Base-by-base conservation (phyloP, 2,797 vertebrate species). In the Mycteria americana region DNA sequence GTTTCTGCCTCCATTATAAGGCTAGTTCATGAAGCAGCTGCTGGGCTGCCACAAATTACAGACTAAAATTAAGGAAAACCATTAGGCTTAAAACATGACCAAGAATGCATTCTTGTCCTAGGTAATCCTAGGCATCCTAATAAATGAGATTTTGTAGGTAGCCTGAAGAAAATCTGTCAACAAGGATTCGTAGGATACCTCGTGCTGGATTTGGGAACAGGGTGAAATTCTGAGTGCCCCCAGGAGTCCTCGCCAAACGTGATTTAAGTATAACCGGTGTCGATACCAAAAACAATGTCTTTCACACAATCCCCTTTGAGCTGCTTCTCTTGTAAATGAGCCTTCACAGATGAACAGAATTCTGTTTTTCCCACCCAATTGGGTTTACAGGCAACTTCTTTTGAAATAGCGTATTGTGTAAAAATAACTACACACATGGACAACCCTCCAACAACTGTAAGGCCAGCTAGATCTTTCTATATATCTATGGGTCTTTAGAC, bases 211-310 rank as follows among this genome's bases (percentile, higher is more conserved):
- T 12, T 30, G 24, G 59, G 53, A 91, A 92, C 5, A 72, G n/a
- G 33, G 24, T 13, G 45, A 84, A 92, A 67, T 76, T n/a, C 35
- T 0, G 0, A 69, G 18, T 56, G 25, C 25, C 3, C 8, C 6
- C 10, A 68, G 45, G 11, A 70, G 22, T 24, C 46, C 24, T 54
- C 0, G 0, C 13, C 30, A 84, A 84, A 67, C 15, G 45, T 18
- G 9, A 45, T 39, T 91, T 72, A 89, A 89, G 73, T 51, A 59
- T 15, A 69, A 83, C 3, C 0, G 0, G 8, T 31, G 18, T 21
- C 35, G 46, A 59, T 33, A 63, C 8, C 28, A 73, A 85, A 76
- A 21, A 0, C 31, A 80, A 14, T 24, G 10, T 30, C 45, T 88
- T 75, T 69, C 39, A 62, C 12, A 51, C 18, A 23, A 46, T 22